Conservation (phyloP, 2,797 vertebrate genomes). For the Xenentodon cancila region DNA sequence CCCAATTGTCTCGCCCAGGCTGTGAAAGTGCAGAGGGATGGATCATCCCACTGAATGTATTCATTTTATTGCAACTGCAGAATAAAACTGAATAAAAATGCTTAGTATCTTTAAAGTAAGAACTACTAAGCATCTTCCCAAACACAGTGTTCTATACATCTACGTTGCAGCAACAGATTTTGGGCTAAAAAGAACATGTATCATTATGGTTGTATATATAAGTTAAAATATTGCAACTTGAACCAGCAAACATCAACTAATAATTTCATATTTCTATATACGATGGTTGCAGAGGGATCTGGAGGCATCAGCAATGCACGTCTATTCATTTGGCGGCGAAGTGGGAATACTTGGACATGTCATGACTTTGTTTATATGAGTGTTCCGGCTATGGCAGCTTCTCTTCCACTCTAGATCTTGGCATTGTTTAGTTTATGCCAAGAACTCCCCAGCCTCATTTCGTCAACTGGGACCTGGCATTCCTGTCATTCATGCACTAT, state of each 20-base stretch:
- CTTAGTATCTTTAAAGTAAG: slow-evolving; percentile 36
- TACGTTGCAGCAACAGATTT: no score
- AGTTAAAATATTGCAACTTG: no score
- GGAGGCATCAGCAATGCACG: slow-evolving; percentile 33
- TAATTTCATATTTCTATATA: not conserved
- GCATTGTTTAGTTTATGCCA: slow-evolving; percentile 45
- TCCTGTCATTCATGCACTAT: slow-evolving; percentile 81
- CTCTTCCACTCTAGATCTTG: slow-evolving; percentile 51
- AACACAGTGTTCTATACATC: not conserved
- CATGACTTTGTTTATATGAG: slow-evolving; percentile 60
- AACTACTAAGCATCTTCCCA: slow-evolving; percentile 19
- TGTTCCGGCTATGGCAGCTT: slow-evolving; percentile 47
- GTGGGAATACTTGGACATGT: slow-evolving; percentile 52
- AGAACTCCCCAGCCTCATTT: slow-evolving; percentile 46
- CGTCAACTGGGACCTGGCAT: slow-evolving; percentile 75
- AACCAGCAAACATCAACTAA: no score
- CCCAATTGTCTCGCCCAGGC: slow-evolving; percentile 55
- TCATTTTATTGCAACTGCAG: slow-evolving; percentile 27
- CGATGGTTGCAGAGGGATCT: slow-evolving; percentile 48
- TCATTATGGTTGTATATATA: no score
- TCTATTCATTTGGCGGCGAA: slow-evolving; percentile 59
- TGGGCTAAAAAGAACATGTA: no score
- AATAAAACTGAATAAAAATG: slow-evolving; percentile 26
- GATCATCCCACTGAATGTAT: slow-evolving; percentile 54
- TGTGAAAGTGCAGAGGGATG: slow-evolving; percentile 42